These are phyloP conservation scores for Porites cylindrica DNA, from an alignment of 92 coral and sea anemone genomes.

Conservation along the genomic window DNA sequence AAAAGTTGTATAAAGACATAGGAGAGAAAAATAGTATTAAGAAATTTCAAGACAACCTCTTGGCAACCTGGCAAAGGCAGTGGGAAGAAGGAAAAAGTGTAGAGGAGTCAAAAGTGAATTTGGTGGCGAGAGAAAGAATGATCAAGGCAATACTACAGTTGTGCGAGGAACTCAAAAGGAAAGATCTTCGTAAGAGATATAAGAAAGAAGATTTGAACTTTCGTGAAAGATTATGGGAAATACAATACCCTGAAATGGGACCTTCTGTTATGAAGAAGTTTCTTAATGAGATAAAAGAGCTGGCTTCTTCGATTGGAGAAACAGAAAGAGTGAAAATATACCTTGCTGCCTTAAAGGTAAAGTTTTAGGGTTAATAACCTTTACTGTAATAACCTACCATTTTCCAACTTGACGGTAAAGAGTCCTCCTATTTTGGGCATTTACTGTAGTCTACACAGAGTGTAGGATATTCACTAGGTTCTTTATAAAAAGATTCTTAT, in stretches of 20 bases:
- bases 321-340: background rate
- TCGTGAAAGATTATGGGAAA: background rate
- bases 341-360: background rate
- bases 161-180: conserved; percentile 22
- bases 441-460: no score
- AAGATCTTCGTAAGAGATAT: conserved; percentile 22
- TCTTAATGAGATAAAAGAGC: background rate
- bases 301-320: conserved; percentile 19
- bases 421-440: no score
- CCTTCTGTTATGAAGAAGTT: background rate
- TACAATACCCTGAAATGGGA: background rate
- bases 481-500: no score
- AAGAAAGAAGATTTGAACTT: conserved; percentile 6
- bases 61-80: background rate
- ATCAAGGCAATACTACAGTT: background rate
- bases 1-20: background rate
- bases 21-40: background rate
- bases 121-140: background rate
- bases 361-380: background rate
- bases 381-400: no score
- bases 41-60: conserved; percentile 8
- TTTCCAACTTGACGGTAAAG: no score
- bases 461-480: no score
- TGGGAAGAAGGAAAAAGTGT: background rate
- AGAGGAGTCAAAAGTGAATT: background rate